Evolutionary conservation across 2,797 vertebrate genomes (phyloP).

Genomic region (Tokudaia muenninki): DNA sequence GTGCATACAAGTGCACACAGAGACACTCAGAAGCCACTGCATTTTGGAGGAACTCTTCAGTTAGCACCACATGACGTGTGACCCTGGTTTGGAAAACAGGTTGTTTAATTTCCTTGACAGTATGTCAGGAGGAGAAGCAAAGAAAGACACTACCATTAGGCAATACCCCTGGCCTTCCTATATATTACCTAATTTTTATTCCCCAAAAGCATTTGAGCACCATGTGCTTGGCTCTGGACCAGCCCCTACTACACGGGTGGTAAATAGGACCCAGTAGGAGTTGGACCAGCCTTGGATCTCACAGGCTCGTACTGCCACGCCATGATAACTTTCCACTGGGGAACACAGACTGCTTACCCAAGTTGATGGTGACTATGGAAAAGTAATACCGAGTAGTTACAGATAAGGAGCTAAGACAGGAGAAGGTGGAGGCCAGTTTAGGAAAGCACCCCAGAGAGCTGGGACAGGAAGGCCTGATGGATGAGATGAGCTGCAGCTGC

Average conservation of each 20-base stretch:
- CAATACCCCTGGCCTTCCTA: neutral
- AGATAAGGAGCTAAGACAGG: neutral
- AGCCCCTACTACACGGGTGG: neutral
- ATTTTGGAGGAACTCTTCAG: neutral
- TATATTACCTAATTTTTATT: neutral
- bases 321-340: accelerated
- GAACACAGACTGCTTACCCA: neutral
- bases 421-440: neutral
- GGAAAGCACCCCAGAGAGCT: neutral
- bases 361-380: neutral
- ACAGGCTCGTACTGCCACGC: neutral
- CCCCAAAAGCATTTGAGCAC: neutral
- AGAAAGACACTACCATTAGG: neutral
- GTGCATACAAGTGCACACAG: neutral
- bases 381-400: neutral
- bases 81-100: neutral
- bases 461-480: neutral
- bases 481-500: neutral
- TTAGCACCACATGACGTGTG: neutral
- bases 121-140: neutral
- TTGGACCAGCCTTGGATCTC: neutral
- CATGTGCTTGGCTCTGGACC: neutral
- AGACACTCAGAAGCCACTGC: neutral
- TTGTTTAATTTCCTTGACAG: neutral
- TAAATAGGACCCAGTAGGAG: neutral